A percentile compares a stretch with the other conserved stretches of the same genome.
Evolutionary conservation across 2,888 invertebrate species (phyloP).

Genomic region (Hofmannophila pseudospretella): DNA sequence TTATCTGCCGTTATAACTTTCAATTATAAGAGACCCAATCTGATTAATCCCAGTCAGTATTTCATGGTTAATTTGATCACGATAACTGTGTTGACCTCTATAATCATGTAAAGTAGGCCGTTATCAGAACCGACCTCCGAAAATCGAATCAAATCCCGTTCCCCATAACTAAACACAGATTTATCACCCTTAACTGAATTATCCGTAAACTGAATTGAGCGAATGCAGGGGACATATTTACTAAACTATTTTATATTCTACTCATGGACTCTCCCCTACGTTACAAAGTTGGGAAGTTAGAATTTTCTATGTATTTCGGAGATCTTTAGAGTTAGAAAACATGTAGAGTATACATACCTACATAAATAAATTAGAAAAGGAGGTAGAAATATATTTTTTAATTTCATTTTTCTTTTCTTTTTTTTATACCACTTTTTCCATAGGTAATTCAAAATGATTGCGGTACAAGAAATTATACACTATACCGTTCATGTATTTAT

Average conservation of each 20-base stretch:
- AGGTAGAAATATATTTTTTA: too few species aligned
- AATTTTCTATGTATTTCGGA: background rate
- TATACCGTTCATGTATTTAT: too few species aligned
- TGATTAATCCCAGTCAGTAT: slow-evolving; percentile 27
- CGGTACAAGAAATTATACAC: too few species aligned
- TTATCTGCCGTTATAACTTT: slow-evolving; percentile 4
- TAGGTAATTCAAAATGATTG: too few species aligned
- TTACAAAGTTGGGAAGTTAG: background rate
- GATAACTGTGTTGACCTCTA: slow-evolving; percentile 43
- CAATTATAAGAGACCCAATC: slow-evolving; percentile 14
- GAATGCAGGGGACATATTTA: slow-evolving; percentile 40
- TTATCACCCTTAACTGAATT: slow-evolving; percentile 72
- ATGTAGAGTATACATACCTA: too few species aligned
- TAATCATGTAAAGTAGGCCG: slow-evolving; percentile 51
- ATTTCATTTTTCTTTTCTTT: too few species aligned
- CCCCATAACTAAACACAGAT: slow-evolving; percentile 63
- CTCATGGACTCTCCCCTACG: slow-evolving; percentile 24
- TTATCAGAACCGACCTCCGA: slow-evolving; percentile 47
- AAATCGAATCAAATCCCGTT: slow-evolving; percentile 58
- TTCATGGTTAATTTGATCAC: slow-evolving; percentile 37
- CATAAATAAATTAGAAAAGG: too few species aligned
- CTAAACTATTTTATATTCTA: slow-evolving; percentile 50
- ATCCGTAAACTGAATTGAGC: slow-evolving; percentile 61
- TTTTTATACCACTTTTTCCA: too few species aligned
- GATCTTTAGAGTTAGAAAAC: too few species aligned